Conservation (phyloP, 2,797 vertebrate genomes). For the Neosilurus mollespiculum region DNA sequence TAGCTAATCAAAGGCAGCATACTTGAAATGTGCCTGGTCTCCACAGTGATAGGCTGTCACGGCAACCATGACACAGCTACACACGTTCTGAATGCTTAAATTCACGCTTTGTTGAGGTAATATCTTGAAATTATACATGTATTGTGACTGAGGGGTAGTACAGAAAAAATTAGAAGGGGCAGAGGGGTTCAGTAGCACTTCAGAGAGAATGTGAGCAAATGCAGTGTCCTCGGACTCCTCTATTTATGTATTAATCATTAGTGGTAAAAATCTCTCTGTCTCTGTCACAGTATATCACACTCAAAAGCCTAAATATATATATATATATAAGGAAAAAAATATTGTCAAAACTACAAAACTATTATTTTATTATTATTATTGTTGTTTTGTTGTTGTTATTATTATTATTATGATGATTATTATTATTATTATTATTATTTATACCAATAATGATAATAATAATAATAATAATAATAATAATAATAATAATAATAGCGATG, state of each 20-base stretch:
- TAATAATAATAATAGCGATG: too few relatives aligned
- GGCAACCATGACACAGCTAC: conserved; percentile 13
- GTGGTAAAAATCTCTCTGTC: neutral
- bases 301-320: too few relatives aligned
- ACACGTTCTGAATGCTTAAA: neutral
- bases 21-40: conserved; percentile 53
- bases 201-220: conserved; percentile 27
- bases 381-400: neutral
- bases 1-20: conserved; percentile 67
- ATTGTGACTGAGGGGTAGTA: neutral
- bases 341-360: too few relatives aligned
- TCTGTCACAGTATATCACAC: too few relatives aligned
- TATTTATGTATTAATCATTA: neutral
- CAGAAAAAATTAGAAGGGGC: too few relatives aligned
- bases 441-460: too few relatives aligned
- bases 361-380: too few relatives aligned
- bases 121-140: neutral
- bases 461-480: too few relatives aligned
- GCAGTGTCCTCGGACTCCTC: conserved; percentile 17
- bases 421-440: neutral
- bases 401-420: neutral
- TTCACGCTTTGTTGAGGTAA: neutral
- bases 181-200: conserved; percentile 14
- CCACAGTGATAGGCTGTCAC: conserved; percentile 49
- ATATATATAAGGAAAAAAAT: too few relatives aligned